Base-by-base conservation (phyloP, 2,888 invertebrate species). In the Lycophotia porphyrea region DNA sequence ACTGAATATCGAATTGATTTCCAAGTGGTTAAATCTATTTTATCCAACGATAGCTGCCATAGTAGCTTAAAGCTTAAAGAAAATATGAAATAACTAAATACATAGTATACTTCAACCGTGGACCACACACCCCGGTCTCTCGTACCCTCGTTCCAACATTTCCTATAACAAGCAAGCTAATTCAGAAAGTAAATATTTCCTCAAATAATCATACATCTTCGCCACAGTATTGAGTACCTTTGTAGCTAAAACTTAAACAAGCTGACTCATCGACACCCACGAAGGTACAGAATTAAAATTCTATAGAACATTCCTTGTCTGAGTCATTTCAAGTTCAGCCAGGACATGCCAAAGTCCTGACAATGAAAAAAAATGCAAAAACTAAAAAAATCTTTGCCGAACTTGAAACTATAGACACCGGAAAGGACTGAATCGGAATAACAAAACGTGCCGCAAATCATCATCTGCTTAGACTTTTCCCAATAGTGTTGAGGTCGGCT, bases 321-420 rank as follows among this genome's bases (percentile, higher is more conserved):
- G 87, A 86, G 15, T 88, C 86, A 86, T 65, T 71, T 2, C 15
- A 63, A 36, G 58, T 74, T 64, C 24, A 73, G n/a, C 60, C 84
- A 88, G 80, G 87, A 84, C 87, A 80, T 86, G 74, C 87, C 84
- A 42, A 78, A 76, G 81, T 66, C 71, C 73, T 86, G 81, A 81
- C 71, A 64, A 11, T 47, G 11, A 60, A 75, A 78, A 84, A 78
- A 55, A 5, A 0, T 8, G 49, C 61, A 55, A 70, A 55, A 61
- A 73, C 39, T 58, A 68, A 65, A 74, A 18, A 65, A 27, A 63
- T 60, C 47, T 72, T 74, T 67, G 36, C 72, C 36, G n/a, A 74
- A 71, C n/a, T 44, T 34, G 49, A 31, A 52, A 44, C 15, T 27
- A 58, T 44, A 52, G n/a, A 5, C 15, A 52, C n/a, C 11, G 15